Base-by-base conservation (phyloP, 2,888 invertebrate species). In the Agrotis puta region DNA sequence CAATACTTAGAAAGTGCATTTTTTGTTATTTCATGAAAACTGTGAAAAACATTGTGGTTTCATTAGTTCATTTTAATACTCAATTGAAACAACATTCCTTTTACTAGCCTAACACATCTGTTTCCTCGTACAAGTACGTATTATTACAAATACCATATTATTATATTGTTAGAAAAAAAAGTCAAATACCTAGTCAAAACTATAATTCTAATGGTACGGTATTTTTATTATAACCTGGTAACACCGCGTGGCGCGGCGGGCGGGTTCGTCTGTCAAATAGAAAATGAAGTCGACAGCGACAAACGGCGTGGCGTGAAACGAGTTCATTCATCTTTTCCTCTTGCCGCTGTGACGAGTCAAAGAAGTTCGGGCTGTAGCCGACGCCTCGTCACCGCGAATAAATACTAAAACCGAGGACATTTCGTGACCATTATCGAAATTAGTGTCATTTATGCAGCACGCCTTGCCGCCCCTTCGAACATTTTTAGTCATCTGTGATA, bases 401-500 rank as follows among this genome's bases (percentile, higher is more conserved):
- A 91, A 94, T 93, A 94, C 90, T 91, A 89, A 91, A 91, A 89
- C 88, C 88, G 88, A 86, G 87, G 87, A 88, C 88, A 90, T 88
- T 90, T 88, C 88, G 89, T 88, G 88, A 85, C 89, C 94, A 95
- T 91, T 93, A 90, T 88, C 88, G 84, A 86, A 89, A 90, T 86
- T 89, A 89, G 88, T 92, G 90, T 90, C 91, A 79, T 82, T 83
- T 61, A 85, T 90, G 89, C 84, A 90, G 88, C 90, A 93, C 94
- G 91, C 90, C 87, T 92, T 82, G 85, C 89, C 88, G 88, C 89
- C 89, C 91, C 70, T 71, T 67, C 85, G 87, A 88, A 89, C 93
- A 93, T 93, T 91, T 81, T 92, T 81, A 87, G 91, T 91, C 92
- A 91, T 92, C 94, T 95, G 95, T 95, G 95, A 94, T 95, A 94